These are phyloP conservation scores for Callopanchax toddi DNA, from an alignment of 2,113 vertebrate species.

Conservation along the genomic window DNA sequence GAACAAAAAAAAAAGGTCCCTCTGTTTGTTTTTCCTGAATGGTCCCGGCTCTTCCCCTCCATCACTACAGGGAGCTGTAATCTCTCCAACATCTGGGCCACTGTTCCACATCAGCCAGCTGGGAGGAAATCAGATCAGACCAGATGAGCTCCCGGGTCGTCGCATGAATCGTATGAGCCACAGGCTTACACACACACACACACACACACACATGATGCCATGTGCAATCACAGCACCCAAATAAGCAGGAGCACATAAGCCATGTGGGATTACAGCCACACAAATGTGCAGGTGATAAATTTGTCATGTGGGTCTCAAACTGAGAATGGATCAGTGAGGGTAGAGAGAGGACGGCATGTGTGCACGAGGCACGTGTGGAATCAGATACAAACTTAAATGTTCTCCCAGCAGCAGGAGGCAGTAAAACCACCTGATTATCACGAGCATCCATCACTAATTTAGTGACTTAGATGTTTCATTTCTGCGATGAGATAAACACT, in stretches of 20 bases:
- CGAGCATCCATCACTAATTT: not conserved
- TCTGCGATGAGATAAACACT: not conserved
- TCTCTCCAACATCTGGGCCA: conserved; percentile 68
- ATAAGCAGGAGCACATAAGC: conserved; percentile 7
- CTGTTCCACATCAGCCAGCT: conserved; percentile 64
- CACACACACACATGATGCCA: not conserved
- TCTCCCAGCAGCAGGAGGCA: not conserved
- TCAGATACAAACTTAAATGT: conserved; percentile 14
- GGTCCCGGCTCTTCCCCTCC: not conserved
- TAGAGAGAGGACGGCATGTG: conserved; percentile 16
- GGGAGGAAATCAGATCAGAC: conserved; percentile 64
- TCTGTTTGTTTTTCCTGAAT: conserved; percentile 43
- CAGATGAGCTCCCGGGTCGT: conserved; percentile 48
- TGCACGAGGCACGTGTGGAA: not conserved
- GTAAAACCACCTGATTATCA: not conserved
- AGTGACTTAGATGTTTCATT: not conserved
- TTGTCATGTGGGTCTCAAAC: conserved; percentile 19
- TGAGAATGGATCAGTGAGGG: conserved; percentile 27
- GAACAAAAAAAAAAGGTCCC: no score
- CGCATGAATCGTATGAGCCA: conserved; percentile 33
- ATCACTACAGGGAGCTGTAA: conserved; percentile 44
- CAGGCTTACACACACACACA: conserved; percentile 3
- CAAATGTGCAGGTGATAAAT: conserved; percentile 12
- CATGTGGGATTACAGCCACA: conserved; percentile 1
- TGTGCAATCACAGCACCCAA: conserved; percentile 8